These are phyloP conservation scores for Linepithema humile DNA, from an alignment of 1,140 invertebrate genomes.

Conservation along the genomic window DNA sequence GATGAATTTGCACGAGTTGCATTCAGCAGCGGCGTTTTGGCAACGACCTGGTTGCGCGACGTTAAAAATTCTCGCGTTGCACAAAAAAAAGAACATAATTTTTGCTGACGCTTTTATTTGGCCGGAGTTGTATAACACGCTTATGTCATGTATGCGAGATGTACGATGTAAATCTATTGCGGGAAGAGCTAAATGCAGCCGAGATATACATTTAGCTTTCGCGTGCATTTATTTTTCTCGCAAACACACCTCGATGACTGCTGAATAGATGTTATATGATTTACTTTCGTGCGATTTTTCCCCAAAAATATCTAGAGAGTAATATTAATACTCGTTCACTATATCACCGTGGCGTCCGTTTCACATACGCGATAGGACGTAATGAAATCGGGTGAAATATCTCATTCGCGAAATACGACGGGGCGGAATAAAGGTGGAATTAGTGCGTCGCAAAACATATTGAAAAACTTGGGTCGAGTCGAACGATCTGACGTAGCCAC, in stretches of 20 bases:
- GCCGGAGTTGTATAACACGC: conserved; percentile 30
- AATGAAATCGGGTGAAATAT: not conserved
- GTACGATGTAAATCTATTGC: conserved; percentile 41
- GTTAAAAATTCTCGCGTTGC: not conserved
- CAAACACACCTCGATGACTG: conserved; percentile 9
- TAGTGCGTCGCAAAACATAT: not conserved
- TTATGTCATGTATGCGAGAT: not conserved
- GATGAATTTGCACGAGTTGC: not conserved
- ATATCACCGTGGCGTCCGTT: not conserved
- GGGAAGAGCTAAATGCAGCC: conserved; percentile 7
- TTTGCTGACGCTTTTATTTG: conserved; percentile 36
- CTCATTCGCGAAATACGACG: not conserved
- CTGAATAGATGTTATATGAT: not conserved
- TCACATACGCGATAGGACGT: not conserved
- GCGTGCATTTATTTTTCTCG: not conserved
- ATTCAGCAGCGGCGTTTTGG: not conserved
- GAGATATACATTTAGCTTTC: not conserved
- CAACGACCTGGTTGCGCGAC: not conserved
- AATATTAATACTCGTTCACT: not conserved
- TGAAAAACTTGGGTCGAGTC: not conserved
- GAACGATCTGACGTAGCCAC: not conserved
- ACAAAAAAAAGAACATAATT: not conserved
- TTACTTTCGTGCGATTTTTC: not conserved
- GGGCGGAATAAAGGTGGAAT: not conserved
- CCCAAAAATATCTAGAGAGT: not conserved